Conservation (phyloP, 2,888 invertebrate species). For the Dorcus hopei region DNA sequence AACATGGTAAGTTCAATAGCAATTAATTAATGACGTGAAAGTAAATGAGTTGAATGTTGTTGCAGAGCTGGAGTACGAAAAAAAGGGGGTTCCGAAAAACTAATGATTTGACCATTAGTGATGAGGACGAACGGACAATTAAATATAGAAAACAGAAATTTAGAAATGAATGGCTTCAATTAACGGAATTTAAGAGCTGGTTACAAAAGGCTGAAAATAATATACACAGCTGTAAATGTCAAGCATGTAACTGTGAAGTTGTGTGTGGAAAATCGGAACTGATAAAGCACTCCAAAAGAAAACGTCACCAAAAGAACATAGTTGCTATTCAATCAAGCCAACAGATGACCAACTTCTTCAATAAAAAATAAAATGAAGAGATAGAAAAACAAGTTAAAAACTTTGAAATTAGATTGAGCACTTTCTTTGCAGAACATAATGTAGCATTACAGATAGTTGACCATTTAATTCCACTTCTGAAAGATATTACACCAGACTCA, state of each 20-base stretch:
- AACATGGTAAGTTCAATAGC: too few species aligned
- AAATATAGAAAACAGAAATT: too few species aligned
- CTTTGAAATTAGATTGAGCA: conserved; percentile 10
- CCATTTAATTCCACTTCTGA: conserved; percentile 15
- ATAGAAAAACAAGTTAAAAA: neutral
- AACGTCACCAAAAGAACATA: neutral
- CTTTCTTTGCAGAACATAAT: conserved; percentile 21
- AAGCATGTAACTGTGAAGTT: neutral
- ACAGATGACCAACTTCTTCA: neutral
- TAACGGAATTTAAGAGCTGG: too few species aligned
- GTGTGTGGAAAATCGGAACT: neutral
- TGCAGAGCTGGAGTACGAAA: too few species aligned
- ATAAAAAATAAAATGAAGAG: neutral
- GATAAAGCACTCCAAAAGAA: neutral
- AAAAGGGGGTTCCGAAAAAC: too few species aligned
- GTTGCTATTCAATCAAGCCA: neutral
- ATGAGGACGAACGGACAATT: too few species aligned
- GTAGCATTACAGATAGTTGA: conserved; percentile 14
- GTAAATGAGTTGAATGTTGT: too few species aligned
- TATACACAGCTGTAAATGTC: neutral
- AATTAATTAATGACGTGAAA: too few species aligned
- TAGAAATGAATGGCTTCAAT: too few species aligned
- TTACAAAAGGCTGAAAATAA: too few species aligned
- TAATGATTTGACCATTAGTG: too few species aligned
- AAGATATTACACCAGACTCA: conserved; percentile 16